Conservation (phyloP, 2,888 invertebrate genomes). For the Aleiodes testaceus region DNA sequence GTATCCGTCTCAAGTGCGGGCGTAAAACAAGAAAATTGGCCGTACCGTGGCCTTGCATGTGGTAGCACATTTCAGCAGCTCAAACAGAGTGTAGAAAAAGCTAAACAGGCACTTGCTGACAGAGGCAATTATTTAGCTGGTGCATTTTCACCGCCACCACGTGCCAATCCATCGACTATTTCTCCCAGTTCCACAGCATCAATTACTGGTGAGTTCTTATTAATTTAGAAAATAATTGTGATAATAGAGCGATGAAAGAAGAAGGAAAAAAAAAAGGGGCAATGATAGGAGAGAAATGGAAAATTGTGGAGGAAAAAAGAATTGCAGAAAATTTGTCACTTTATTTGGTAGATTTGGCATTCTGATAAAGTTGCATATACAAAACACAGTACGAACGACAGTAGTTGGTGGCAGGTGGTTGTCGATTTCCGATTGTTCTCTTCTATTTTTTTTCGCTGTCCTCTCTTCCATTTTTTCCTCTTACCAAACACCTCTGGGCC, state of each 20-base stretch:
- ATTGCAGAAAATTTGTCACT: slow-evolving; percentile 11
- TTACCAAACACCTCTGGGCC: slow-evolving; percentile 21
- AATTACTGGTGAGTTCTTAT: slow-evolving; percentile 66
- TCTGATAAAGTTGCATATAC: slow-evolving; percentile 29
- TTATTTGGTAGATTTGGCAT: slow-evolving; percentile 36
- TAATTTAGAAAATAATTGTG: neutral
- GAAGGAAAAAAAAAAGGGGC: no score
- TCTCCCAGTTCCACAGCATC: slow-evolving; percentile 65
- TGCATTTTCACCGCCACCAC: slow-evolving; percentile 71
- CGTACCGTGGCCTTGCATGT: slow-evolving; percentile 81
- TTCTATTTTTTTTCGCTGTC: slow-evolving; percentile 49
- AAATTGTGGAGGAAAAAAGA: slow-evolving; percentile 5
- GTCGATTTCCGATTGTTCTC: slow-evolving; percentile 69
- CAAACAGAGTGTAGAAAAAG: slow-evolving; percentile 92
- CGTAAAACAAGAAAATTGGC: slow-evolving; percentile 72
- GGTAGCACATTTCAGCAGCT: slow-evolving; percentile 92
- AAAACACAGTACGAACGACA: slow-evolving; percentile 41
- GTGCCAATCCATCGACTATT: slow-evolving; percentile 68
- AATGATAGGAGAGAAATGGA: neutral
- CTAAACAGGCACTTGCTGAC: slow-evolving; percentile 84
- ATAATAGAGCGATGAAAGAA: no score
- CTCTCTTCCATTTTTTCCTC: slow-evolving; percentile 2
- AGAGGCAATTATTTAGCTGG: slow-evolving; percentile 70
- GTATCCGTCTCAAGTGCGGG: slow-evolving; percentile 62
- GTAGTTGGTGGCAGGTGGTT: slow-evolving; percentile 58